These are phyloP conservation scores for Papilio protenor DNA, from an alignment of 2,888 invertebrate genomes.

Conservation along the genomic window DNA sequence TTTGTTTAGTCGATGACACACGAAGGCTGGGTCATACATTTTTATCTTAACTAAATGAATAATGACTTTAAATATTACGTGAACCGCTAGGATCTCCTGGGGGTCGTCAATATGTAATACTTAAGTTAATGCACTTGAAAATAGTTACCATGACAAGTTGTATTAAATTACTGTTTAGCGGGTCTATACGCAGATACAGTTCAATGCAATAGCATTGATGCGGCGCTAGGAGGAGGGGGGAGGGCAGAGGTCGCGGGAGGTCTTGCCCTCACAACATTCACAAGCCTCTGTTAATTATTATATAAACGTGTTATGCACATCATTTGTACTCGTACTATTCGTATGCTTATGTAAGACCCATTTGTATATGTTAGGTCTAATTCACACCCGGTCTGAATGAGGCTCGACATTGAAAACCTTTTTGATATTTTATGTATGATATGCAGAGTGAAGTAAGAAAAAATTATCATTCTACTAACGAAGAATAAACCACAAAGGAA, in stretches of 20 bases:
- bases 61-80: background rate
- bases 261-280: conserved; percentile 17
- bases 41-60: background rate
- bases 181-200: conserved; percentile 10
- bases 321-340: conserved; percentile 13
- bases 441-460: background rate
- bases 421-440: background rate
- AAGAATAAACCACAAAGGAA: too few relatives aligned
- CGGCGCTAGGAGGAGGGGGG: background rate
- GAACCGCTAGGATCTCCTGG: background rate
- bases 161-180: conserved; percentile 5
- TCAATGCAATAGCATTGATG: conserved; percentile 15
- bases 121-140: conserved; percentile 9
- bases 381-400: background rate
- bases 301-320: conserved; percentile 13
- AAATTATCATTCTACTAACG: background rate
- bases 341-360: background rate
- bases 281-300: conserved; percentile 14
- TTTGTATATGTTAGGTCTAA: background rate
- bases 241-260: background rate
- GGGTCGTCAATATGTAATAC: background rate
- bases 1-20: background rate
- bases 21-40: background rate
- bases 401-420: background rate
- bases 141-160: background rate